phyloP scores from a whole-genome alignment of 2,113 vertebrate species.

The Burhinus oedicnemus region DNA sequence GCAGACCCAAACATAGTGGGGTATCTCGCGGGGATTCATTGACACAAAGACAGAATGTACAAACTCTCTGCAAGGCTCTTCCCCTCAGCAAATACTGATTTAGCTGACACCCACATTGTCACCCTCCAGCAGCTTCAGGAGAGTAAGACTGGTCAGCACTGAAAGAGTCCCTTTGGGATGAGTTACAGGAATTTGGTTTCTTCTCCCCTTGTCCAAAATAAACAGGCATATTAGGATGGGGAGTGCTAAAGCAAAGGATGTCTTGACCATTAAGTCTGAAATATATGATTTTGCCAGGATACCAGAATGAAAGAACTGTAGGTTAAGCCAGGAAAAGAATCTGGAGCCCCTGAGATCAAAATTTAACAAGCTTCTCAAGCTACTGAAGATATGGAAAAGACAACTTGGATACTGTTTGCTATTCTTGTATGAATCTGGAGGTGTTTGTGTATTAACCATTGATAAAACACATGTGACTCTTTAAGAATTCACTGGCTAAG shows the following conservation, averaged over 20 bases:
- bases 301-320: neutral
- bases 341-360: neutral
- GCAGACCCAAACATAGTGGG: neutral
- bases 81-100: neutral
- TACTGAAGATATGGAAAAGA: neutral
- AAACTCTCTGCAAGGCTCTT: neutral
- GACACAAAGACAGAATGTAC: neutral
- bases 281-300: neutral
- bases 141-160: neutral
- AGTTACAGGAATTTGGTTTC: neutral
- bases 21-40: fast-evolving
- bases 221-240: neutral
- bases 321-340: neutral
- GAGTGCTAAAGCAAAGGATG: neutral
- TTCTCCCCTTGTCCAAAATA: neutral
- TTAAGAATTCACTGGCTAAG: neutral
- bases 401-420: neutral
- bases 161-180: neutral
- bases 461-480: neutral
- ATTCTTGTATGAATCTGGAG: neutral
- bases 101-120: neutral
- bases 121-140: neutral
- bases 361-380: neutral
- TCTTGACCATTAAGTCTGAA: neutral
- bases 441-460: neutral